Conservation (phyloP, 2,113 vertebrate genomes). For the Sinocyclocheilus maitianheensis region DNA sequence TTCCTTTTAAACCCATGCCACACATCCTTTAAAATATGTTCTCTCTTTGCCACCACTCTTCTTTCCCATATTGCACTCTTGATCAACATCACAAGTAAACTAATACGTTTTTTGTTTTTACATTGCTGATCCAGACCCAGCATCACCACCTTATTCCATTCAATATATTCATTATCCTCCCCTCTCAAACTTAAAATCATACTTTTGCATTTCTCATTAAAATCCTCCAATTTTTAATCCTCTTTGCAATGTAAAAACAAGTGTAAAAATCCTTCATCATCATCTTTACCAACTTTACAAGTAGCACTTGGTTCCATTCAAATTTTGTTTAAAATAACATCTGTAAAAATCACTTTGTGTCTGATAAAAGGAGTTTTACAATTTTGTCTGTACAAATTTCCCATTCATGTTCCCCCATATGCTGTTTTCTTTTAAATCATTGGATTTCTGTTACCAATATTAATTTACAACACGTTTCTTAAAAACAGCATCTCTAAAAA, state of each 20-base stretch:
- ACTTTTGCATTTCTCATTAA: background rate
- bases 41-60: background rate
- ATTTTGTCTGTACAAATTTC: background rate
- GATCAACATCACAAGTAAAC: background rate
- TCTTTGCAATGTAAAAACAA: background rate
- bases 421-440: background rate
- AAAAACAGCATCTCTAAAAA: slow-evolving; percentile 5
- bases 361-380: background rate
- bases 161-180: background rate
- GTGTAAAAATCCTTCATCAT: background rate
- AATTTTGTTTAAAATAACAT: background rate
- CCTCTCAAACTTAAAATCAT: background rate
- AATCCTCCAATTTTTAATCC: background rate
- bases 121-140: background rate
- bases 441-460: background rate
- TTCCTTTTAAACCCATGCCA: background rate
- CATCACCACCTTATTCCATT: background rate
- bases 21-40: no score
- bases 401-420: background rate
- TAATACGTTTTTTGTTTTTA: background rate
- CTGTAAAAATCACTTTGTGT: background rate
- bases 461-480: background rate
- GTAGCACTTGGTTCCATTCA: background rate
- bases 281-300: background rate
- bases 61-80: background rate